Evolutionary conservation across 2,797 vertebrate species (phyloP), one percentile per base, ranked within the genome.

Genomic region (Hipposideros larvatus): DNA sequence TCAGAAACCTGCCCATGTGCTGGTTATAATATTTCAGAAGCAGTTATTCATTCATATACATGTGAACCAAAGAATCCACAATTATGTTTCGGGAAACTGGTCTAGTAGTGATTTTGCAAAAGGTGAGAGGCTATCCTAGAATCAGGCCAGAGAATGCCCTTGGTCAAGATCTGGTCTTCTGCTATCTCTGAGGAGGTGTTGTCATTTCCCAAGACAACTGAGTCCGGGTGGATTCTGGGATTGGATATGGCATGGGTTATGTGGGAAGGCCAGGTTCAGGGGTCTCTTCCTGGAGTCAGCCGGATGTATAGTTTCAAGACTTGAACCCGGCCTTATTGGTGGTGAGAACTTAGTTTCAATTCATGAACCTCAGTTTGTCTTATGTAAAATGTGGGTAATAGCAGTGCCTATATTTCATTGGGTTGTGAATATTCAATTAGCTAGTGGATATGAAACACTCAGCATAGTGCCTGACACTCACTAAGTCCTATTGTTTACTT

Each of bases 1-100:
- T 77, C 85, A 95, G 80, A 90, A 84, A 78, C 87, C 16, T 51
- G 28, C n/a, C n/a, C 87, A 55, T 0, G 21, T 28, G 48, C 19
- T 80, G 91, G 28, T 53, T 83, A 46, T n/a, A 34, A 31, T 86
- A 88, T 77, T 91, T 96, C n/a, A 73, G 80, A 75, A 80, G 73
- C 19, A 61, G 63, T 61, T 87, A 86, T 87, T 84, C 65, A 77
- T 86, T 75, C 57, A 31, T 8, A 61, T 18, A 78, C 55, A 80
- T 46, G 65, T 87, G 61, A 87, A 71, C 16, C 10, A 82, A 75
- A 16, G 1, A n/a, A 59, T 78, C 46, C 71, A 90, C 28, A 75
- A 21, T 61, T 90, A 93, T 48, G 34, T 83, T n/a, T 90, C 9
- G 41, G 73, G n/a, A 95, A 91, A 89, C 65, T 41, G 86, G 51